Percentiles rank a stretch among this genome's conserved stretches.
Evolutionary conservation across 2,888 invertebrate genomes (phyloP).

Genomic region (Dilophus febrilis): DNA sequence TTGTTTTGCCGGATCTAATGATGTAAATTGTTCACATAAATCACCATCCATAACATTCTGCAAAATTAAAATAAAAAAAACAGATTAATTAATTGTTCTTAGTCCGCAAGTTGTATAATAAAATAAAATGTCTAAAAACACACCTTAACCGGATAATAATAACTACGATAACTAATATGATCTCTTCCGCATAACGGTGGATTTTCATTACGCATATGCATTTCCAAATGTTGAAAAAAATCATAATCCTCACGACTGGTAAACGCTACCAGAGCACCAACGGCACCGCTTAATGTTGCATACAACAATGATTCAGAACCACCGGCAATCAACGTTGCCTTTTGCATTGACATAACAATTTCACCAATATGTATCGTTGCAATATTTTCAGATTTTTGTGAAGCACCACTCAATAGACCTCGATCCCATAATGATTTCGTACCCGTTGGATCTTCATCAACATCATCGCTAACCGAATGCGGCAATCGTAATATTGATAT

Average conservation of each 20-base stretch:
- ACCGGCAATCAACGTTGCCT: conserved; percentile 91
- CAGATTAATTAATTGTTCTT: neutral
- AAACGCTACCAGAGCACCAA: conserved; percentile 86
- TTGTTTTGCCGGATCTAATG: conserved; percentile 84
- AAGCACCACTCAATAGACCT: conserved; percentile 87
- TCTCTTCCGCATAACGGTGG: conserved; percentile 93
- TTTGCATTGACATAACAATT: conserved; percentile 85
- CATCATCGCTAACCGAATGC: conserved; percentile 85
- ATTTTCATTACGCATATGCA: conserved; percentile 98
- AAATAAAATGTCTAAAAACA: conserved; percentile 6
- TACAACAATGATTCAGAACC: conserved; percentile 95
- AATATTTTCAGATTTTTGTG: conserved; percentile 89
- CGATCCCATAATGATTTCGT: conserved; percentile 94
- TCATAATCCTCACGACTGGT: conserved; percentile 95
- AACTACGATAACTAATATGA: conserved; percentile 91
- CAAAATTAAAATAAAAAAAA: conserved; percentile 20
- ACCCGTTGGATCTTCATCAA: conserved; percentile 98
- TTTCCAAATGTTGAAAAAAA: conserved; percentile 97
- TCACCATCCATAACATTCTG: conserved; percentile 98
- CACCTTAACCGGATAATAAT: conserved; percentile 93
- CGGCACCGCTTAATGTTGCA: conserved; percentile 84
- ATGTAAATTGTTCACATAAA: conserved; percentile 96
- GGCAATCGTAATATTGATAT: conserved; percentile 80
- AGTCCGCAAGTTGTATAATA: neutral
- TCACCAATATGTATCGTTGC: conserved; percentile 94